These are phyloP conservation scores for Mohoua ochrocephala DNA, from an alignment of 2,113 vertebrate genomes.

Conservation along the genomic window DNA sequence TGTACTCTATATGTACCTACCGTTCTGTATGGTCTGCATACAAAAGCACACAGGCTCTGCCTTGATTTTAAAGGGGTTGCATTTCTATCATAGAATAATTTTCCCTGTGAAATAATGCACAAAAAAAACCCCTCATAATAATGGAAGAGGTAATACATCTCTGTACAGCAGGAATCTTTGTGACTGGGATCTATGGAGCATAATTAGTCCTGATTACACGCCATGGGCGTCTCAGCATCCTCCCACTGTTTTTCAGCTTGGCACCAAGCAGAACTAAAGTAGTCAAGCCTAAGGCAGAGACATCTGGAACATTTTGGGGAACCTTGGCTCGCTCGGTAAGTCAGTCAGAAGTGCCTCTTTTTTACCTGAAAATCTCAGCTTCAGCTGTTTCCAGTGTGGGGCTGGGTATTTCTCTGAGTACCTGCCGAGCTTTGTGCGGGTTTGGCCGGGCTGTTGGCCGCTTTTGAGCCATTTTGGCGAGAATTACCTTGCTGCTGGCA, in stretches of 20 bases:
- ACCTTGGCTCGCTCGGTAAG: not conserved
- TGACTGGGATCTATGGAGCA: not conserved
- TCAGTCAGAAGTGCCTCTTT: not conserved
- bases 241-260: not conserved
- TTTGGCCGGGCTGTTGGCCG: rapidly evolving
- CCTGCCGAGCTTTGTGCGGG: rapidly evolving
- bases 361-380: not conserved
- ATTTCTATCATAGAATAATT: not conserved
- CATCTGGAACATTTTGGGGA: not conserved
- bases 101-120: not conserved
- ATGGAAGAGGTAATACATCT: rapidly evolving
- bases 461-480: not conserved
- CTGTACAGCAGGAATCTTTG: not conserved
- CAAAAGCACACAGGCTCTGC: not conserved
- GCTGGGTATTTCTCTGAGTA: not conserved
- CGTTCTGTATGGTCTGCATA: not conserved
- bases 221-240: not conserved
- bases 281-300: not conserved
- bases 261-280: not conserved
- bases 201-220: not conserved
- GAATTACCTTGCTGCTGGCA: rapidly evolving
- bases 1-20: not conserved
- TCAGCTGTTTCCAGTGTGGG: not conserved
- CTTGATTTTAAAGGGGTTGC: not conserved
- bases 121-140: not conserved